A percentile compares a stretch with the other conserved stretches of the same genome.
Conservation (phyloP, 2,888 invertebrate genomes). For the Hermaeophaga mercurialis region DNA sequence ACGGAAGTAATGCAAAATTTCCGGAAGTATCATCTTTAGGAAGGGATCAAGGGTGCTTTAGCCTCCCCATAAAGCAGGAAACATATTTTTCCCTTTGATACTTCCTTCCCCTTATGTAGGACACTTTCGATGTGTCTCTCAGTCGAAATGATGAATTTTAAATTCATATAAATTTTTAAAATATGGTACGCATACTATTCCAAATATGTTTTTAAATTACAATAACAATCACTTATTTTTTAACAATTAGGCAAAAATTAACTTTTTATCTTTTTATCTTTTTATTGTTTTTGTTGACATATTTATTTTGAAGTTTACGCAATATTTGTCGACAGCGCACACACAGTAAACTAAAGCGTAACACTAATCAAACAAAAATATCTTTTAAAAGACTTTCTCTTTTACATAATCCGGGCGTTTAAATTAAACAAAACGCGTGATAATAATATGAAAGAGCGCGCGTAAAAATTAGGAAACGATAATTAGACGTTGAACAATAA, state of each 20-base stretch:
- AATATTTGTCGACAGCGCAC: not conserved
- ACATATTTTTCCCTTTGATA: not conserved
- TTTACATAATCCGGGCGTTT: slow-evolving; percentile 2
- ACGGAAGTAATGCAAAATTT: slow-evolving; percentile 6
- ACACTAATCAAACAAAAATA: not conserved
- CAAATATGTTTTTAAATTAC: no score
- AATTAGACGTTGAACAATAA: slow-evolving; percentile 16
- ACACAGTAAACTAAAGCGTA: not conserved
- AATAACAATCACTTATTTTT: no score
- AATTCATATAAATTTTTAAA: no score
- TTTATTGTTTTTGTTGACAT: not conserved
- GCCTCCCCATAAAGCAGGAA: not conserved
- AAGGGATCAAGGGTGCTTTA: not conserved
- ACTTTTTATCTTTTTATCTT: no score
- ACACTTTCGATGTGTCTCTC: no score
- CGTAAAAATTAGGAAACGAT: slow-evolving; percentile 27
- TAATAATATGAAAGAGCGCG: slow-evolving; percentile 5
- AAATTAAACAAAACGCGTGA: slow-evolving; percentile 2
- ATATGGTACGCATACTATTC: no score
- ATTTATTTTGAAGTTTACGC: not conserved
- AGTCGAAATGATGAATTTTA: no score
- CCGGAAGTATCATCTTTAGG: slow-evolving; percentile 6
- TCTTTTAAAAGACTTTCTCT: slow-evolving; percentile 3
- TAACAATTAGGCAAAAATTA: no score
- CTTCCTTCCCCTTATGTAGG: not conserved